phyloP scores from a whole-genome alignment of 2,888 invertebrate genomes.

The Drosophila infuscata region DNA sequence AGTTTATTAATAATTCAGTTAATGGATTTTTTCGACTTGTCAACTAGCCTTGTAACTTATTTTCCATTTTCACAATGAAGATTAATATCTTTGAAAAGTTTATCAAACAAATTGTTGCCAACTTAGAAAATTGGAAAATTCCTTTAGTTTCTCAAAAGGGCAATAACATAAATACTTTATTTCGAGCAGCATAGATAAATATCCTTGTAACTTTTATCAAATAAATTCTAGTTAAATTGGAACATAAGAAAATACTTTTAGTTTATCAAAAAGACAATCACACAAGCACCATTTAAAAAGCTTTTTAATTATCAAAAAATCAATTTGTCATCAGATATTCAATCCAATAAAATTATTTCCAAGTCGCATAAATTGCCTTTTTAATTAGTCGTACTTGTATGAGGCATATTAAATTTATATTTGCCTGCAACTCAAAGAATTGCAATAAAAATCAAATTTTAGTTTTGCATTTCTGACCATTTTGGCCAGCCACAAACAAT shows the following conservation, averaged over 20 bases:
- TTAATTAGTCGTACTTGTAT: conserved; percentile 9
- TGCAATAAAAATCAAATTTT: conserved; percentile 50
- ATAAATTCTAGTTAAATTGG: neutral
- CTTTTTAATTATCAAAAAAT: conserved; percentile 6
- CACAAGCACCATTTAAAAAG: neutral
- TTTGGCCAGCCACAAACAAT: conserved; percentile 34
- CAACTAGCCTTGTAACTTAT: neutral
- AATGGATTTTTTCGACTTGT: neutral
- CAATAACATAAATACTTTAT: neutral
- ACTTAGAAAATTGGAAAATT: neutral
- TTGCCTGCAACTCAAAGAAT: conserved; percentile 25
- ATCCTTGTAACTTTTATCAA: neutral
- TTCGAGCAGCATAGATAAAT: neutral
- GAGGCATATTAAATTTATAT: conserved; percentile 21
- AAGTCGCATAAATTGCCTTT: conserved; percentile 31
- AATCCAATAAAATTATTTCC: neutral
- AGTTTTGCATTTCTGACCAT: conserved; percentile 48
- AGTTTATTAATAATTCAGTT: neutral
- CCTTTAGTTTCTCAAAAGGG: neutral
- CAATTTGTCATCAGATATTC: conserved; percentile 10
- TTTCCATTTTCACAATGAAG: neutral
- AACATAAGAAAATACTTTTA: neutral
- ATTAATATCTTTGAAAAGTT: neutral
- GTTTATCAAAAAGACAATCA: neutral
- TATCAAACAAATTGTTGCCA: neutral